Base-by-base conservation (phyloP, 2,113 vertebrate species). In the Toxotes jaculatrix region DNA sequence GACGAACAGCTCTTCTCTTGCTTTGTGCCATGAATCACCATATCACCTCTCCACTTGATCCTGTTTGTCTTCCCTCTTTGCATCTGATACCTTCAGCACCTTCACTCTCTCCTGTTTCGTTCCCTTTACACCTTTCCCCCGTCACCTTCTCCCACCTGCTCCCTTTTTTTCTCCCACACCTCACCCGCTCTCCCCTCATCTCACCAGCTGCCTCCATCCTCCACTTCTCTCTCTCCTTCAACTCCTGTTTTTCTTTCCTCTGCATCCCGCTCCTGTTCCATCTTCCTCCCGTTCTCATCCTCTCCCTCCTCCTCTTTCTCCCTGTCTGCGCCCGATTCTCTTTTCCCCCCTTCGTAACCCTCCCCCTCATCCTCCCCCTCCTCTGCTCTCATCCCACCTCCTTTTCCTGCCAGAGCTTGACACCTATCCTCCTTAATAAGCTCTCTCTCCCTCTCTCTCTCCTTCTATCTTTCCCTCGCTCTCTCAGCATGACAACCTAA, bases 401-500 rank as follows among this genome's bases (percentile, higher is more conserved):
- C 75, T 83, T 82, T 90, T 83, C 82, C 90, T 92, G 87, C 89
- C 93, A 91, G 79, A 89, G 77, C 88, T 85, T 92, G 91, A 92
- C 92, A 91, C 91, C 90, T 91, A 84, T 92, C 84, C 87, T 88
- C 91, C 84, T 87, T 92, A 93, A 94, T 94, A 94, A 87, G 91
- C 80, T 86, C 89, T 82, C 81, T 89, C 83, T 82, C 77, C 12
- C 59, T 14, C 64, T 65, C 40, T 16, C 74, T 17, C 75, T 84
- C 75, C 85, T 73, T 84, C 84, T 81, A 34, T 84, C 78, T 70
- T 65, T 73, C 75, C 69, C 84, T 86, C 51, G 77, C 85, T 86
- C 77, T 85, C 89, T 85, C 82, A 82, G 84, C 90, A 85, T 94
- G 93, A 93, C 93, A 93, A 89, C 91, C 93, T 95, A 95, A 95